Evolutionary conservation across 2,888 invertebrate genomes (phyloP), one percentile per base, ranked within the genome.

Genomic region (Drosophila antonietae): DNA sequence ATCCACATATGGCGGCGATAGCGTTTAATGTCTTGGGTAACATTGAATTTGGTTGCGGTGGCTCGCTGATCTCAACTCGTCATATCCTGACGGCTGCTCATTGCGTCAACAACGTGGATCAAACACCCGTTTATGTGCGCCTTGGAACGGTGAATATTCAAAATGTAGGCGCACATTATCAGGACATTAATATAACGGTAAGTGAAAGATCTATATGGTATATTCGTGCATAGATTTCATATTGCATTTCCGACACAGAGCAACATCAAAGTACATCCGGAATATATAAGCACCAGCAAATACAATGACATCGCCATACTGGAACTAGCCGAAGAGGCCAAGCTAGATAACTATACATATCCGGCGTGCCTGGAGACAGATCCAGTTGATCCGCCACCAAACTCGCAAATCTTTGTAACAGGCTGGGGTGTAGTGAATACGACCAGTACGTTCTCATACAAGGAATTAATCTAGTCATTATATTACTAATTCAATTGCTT

Each of bases 1-100:
- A 90, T 74, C 92, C 92, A 1, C 92, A 92, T 60, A 92, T 92
- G 92, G 92, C 79, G 14, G 92, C 88, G 2, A 80, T 92, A 10
- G 91, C 89, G 5, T 88, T 77, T 20, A 64, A 61, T 7, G 33
- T n/a, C 6, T 79, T 88, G 15, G 86, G 64, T 1, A 60, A 49
- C 0, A 63, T 72, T 18, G 58, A 62, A 1, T 90, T 84, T 46
- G 83, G 86, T 0, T 92, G 92, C 43, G 92, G 91, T 7, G 92
- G 92, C 1, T 82, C 91, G 1, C 68, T 92, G 55, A 91, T 92
- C 52, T 84, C 89, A 31, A 69, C 68, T 6, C 82, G 88, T 5
- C 90, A 81, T 43, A 87, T 91, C 4, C 65, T 92, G 41, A 92
- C 92, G 1, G 92, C 92, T 0, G 92, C 92, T 2, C 92, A 92